Evolutionary conservation across 2,888 invertebrate species (phyloP).

Genomic region (Cheilosia soror): DNA sequence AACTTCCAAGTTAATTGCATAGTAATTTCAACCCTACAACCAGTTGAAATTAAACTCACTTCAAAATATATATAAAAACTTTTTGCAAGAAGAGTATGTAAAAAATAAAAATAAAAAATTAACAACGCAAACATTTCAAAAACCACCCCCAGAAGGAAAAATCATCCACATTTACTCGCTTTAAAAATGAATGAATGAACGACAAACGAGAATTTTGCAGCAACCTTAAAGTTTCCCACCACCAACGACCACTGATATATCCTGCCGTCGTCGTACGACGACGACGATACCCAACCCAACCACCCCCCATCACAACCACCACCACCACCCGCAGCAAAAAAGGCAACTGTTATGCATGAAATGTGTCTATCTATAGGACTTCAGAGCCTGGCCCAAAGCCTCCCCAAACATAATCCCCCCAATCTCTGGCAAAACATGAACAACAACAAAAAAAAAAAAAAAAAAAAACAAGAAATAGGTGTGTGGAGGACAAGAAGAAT

Average conservation of each 20-base stretch:
- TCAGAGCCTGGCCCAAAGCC: conserved; percentile 42
- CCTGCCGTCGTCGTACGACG: not conserved
- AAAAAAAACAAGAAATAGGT: conserved; percentile 57
- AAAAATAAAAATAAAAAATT: conserved; percentile 32
- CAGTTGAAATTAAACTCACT: conserved; percentile 47
- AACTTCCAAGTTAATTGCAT: conserved; percentile 61
- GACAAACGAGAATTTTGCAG: conserved; percentile 54
- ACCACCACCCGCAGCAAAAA: conserved; percentile 56
- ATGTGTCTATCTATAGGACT: conserved; percentile 63
- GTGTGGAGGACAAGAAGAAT: conserved; percentile 49
- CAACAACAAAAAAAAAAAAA: conserved; percentile 38
- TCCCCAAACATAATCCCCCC: conserved; percentile 44
- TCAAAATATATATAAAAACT: conserved; percentile 41
- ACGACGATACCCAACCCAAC: not conserved
- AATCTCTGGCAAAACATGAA: conserved; percentile 59
- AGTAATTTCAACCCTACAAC: conserved; percentile 56
- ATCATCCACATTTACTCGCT: conserved; percentile 53
- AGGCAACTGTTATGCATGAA: conserved; percentile 71
- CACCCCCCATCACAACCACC: conserved; percentile 28
- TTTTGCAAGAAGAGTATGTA: conserved; percentile 28
- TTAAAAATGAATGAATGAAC: conserved; percentile 59
- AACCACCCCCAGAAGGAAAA: conserved; percentile 43
- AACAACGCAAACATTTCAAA: conserved; percentile 26
- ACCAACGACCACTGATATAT: conserved; percentile 33
- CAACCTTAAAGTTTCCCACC: conserved; percentile 69